These are phyloP conservation scores for Lasioglossum figueresi DNA, from an alignment of 2,888 invertebrate genomes.

Conservation along the genomic window DNA sequence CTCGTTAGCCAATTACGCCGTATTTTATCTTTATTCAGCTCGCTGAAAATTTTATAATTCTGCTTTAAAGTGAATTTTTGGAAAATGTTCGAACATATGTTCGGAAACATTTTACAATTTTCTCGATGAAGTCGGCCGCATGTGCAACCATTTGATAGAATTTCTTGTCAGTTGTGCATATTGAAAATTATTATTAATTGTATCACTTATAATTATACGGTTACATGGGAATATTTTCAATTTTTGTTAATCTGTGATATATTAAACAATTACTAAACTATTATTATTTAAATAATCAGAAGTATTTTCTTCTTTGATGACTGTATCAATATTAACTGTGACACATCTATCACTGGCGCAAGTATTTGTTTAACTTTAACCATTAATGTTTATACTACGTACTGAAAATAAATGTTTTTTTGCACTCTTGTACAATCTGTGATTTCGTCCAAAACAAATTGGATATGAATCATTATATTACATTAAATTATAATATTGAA, in stretches of 20 bases:
- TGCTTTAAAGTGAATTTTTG: neutral
- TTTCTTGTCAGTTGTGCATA: neutral
- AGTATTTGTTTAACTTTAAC: too few species aligned
- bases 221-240: neutral
- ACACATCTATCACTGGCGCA: too few species aligned
- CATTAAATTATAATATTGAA: neutral
- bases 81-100: neutral
- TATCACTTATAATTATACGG: neutral
- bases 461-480: neutral
- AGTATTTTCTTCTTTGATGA: too few species aligned
- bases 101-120: neutral
- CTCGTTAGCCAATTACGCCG: neutral
- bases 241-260: neutral
- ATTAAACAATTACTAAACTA: neutral
- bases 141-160: neutral
- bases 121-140: neutral
- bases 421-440: neutral
- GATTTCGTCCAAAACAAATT: neutral
- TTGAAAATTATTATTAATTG: neutral
- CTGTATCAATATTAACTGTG: too few species aligned
- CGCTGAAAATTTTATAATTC: neutral
- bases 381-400: too few species aligned
- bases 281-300: neutral
- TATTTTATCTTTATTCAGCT: neutral
- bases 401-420: too few species aligned